These are phyloP conservation scores for Ligdia adustata DNA, from an alignment of 2,888 invertebrate species.

Conservation along the genomic window DNA sequence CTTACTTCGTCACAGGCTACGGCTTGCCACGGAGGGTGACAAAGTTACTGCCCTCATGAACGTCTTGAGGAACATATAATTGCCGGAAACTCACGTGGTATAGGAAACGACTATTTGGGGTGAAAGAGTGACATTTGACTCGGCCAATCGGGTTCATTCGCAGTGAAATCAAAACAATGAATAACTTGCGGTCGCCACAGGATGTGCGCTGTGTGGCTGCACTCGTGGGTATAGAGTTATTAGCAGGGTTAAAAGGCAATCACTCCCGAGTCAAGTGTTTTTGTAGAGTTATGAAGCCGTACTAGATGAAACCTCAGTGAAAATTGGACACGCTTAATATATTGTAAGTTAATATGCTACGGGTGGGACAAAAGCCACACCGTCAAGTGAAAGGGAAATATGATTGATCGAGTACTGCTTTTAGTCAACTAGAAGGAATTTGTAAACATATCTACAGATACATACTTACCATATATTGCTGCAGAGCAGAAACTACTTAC, in stretches of 20 bases:
- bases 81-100: conserved; percentile 74
- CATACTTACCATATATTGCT: too few species aligned
- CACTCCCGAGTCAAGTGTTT: conserved; percentile 30
- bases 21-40: conserved; percentile 67
- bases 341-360: conserved; percentile 11
- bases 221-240: conserved; percentile 38
- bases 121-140: conserved; percentile 80
- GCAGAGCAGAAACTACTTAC: too few species aligned
- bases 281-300: conserved; percentile 34
- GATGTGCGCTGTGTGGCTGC: conserved; percentile 61
- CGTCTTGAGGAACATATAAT: conserved; percentile 76
- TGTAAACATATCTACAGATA: too few species aligned
- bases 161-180: conserved; percentile 71
- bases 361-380: conserved; percentile 15
- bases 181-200: conserved; percentile 67
- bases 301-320: conserved; percentile 33
- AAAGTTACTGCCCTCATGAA: conserved; percentile 62
- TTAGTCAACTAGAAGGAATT: background rate
- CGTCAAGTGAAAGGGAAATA: conserved; percentile 19
- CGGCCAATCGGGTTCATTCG: conserved; percentile 73
- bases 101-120: conserved; percentile 72
- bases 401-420: conserved; percentile 9
- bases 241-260: conserved; percentile 38
- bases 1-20: conserved; percentile 73
- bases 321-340: conserved; percentile 21